Evolutionary conservation across 2,888 invertebrate species (phyloP).

Genomic region (Macaria liturata): DNA sequence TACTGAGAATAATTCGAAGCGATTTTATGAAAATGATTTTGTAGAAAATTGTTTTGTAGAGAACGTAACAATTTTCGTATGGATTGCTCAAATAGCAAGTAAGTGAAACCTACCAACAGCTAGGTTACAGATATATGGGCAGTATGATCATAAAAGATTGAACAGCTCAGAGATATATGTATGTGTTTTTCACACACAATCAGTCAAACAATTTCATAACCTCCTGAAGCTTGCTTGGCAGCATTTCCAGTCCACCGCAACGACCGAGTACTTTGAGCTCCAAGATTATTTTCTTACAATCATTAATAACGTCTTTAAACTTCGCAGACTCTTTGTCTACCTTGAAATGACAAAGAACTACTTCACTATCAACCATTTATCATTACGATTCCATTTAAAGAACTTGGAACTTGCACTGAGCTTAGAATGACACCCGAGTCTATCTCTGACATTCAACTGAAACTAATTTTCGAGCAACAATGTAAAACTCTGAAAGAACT

Average conservation of each 20-base stretch:
- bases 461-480: constrained; percentile 68
- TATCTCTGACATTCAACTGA: constrained; percentile 59
- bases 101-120: too few species aligned
- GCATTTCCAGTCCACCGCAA: constrained; percentile 1
- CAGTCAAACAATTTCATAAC: too few species aligned
- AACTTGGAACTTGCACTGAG: constrained; percentile 28
- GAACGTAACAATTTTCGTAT: too few species aligned
- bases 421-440: constrained; percentile 46
- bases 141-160: too few species aligned
- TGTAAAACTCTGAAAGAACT: constrained; percentile 60
- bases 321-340: constrained; percentile 25
- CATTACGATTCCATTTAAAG: constrained; percentile 25
- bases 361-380: constrained; percentile 27
- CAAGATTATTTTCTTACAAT: constrained; percentile 8
- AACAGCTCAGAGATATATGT: too few species aligned
- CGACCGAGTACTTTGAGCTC: not conserved
- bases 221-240: not conserved
- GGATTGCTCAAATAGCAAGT: too few species aligned
- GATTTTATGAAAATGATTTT: too few species aligned
- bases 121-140: too few species aligned
- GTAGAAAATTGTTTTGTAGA: too few species aligned
- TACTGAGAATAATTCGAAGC: too few species aligned
- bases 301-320: constrained; percentile 23
- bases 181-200: too few species aligned
- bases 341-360: constrained; percentile 20